Base-by-base conservation (phyloP, 2,888 invertebrate species). In the Chrysina gloriosa region DNA sequence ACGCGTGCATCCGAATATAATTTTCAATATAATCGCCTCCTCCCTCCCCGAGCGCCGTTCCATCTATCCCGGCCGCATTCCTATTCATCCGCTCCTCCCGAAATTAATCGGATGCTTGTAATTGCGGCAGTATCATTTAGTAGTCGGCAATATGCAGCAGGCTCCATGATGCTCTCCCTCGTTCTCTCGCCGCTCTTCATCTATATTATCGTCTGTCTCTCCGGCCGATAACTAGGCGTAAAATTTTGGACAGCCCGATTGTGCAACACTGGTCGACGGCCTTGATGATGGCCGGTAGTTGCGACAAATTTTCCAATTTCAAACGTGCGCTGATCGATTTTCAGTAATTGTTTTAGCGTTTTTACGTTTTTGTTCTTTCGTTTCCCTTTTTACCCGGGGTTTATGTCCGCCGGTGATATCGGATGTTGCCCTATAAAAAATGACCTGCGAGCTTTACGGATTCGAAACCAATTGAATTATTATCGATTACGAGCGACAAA, bases 41-140 rank as follows among this genome's bases (percentile, higher is more conserved):
- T n/a, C n/a, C n/a, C n/a, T n/a, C n/a, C n/a, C n/a, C n/a, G n/a
- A n/a, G n/a, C n/a, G n/a, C n/a, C n/a, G n/a, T n/a, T n/a, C n/a
- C n/a, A n/a, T n/a, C n/a, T n/a, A n/a, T n/a, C n/a, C n/a, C n/a
- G n/a, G n/a, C n/a, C n/a, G n/a, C n/a, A n/a, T n/a, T n/a, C n/a
- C n/a, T n/a, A n/a, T n/a, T n/a, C n/a, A n/a, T n/a, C 45, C 29
- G 11, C 16, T 27, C 52, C 52, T 19, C 11, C 31, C 19, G 52
- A 52, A 52, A 52, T 52, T 31, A 52, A 52, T 52, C 16, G 31
- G 52, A 52, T 31, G 52, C 31, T 52, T 52, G 31, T 31, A 52
- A 52, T 31, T 52, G 52, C 52, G 52, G 52, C 16, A 29, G 25
- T 31, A 52, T 52, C 52, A 52, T 52, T 52, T 52, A 52, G 52